Evolutionary conservation across 1,140 invertebrate genomes (phyloP).

Genomic region (Mercenaria mercenaria): DNA sequence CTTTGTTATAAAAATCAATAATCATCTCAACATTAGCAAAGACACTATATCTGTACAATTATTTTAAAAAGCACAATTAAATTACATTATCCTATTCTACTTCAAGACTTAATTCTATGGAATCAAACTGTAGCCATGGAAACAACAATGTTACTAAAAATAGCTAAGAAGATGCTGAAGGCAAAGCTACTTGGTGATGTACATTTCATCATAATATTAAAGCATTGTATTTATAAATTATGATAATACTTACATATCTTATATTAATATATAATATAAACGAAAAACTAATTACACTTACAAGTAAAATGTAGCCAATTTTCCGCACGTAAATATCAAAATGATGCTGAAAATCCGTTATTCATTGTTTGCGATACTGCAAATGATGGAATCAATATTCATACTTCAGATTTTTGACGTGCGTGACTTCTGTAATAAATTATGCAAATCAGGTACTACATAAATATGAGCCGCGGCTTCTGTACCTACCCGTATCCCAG

Average conservation of each 20-base stretch:
- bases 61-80: neutral
- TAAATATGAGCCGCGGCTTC: constrained; percentile 53
- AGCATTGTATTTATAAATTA: constrained; percentile 57
- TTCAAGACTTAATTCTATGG: neutral
- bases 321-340: neutral
- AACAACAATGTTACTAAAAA: constrained; percentile 56
- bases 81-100: neutral
- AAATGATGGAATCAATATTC: constrained; percentile 24
- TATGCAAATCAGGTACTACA: constrained; percentile 58
- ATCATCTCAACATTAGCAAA: neutral
- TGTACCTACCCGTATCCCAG: constrained; percentile 18
- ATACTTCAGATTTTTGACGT: constrained; percentile 26
- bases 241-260: constrained; percentile 55
- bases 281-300: neutral
- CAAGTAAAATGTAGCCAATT: neutral
- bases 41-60: neutral
- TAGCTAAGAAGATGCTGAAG: constrained; percentile 36
- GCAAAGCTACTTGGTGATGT: constrained; percentile 55
- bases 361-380: constrained; percentile 32
- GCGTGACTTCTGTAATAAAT: constrained; percentile 48
- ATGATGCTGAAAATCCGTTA: constrained; percentile 27
- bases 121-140: constrained; percentile 52
- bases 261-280: neutral
- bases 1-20: no score
- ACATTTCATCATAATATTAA: constrained; percentile 63